Percentiles rank a stretch among this genome's conserved stretches.
These are phyloP conservation scores for Cottus gobio DNA, from an alignment of 2,113 vertebrate species.

Conservation along the genomic window DNA sequence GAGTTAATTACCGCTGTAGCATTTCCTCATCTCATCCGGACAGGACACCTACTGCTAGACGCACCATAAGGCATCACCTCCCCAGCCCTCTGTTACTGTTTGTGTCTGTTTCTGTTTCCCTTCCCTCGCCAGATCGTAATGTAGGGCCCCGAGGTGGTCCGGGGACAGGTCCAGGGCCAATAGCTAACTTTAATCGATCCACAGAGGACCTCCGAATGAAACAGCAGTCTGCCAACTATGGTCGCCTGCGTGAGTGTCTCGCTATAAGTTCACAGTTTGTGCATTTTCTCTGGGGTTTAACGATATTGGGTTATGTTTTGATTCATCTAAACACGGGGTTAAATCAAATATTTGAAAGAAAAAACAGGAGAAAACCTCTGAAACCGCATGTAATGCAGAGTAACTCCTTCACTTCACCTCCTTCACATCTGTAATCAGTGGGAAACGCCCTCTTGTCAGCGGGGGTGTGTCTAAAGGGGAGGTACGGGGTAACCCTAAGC, in stretches of 20 bases:
- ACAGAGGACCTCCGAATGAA: slow-evolving; percentile 91
- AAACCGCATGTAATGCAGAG: not conserved
- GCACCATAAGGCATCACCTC: slow-evolving; percentile 20
- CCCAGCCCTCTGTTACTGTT: slow-evolving; percentile 4
- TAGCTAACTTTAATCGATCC: slow-evolving; percentile 86
- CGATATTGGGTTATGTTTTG: not conserved
- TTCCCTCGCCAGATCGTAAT: slow-evolving; percentile 81
- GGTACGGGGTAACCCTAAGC: no score
- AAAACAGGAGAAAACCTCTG: not conserved
- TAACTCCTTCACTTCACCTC: not conserved
- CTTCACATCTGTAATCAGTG: no score
- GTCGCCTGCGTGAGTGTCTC: slow-evolving; percentile 89
- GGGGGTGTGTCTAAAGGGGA: not conserved
- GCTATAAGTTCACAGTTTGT: not conserved
- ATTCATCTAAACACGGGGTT: no score
- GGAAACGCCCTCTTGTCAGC: not conserved
- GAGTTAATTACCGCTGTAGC: slow-evolving; percentile 56
- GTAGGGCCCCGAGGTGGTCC: slow-evolving; percentile 71
- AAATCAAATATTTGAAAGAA: not conserved
- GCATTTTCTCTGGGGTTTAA: no score
- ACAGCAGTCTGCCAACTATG: slow-evolving; percentile 87
- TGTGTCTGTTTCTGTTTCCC: slow-evolving; percentile 26
- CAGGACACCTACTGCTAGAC: slow-evolving; percentile 20
- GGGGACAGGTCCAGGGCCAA: slow-evolving; percentile 43
- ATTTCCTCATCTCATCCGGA: slow-evolving; percentile 55